These are phyloP conservation scores for Pangasius mekongensis DNA, from an alignment of 2,797 vertebrate genomes.

Conservation along the genomic window DNA sequence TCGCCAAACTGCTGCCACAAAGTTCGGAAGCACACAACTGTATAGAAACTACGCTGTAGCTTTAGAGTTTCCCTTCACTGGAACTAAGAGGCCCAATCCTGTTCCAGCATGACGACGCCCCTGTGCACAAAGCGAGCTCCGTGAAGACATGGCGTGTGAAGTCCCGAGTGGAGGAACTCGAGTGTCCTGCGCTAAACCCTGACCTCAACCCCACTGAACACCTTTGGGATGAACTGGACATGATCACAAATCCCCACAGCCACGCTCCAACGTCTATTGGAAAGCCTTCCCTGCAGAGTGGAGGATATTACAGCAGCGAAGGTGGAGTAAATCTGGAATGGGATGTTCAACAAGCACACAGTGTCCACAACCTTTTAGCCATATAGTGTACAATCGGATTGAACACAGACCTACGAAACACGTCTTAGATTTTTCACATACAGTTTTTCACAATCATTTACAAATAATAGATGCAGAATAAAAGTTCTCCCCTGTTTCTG, in stretches of 20 bases:
- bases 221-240: not conserved
- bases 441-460: not conserved
- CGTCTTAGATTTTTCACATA: not conserved
- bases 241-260: not conserved
- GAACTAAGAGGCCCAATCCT: not conserved
- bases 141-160: not conserved
- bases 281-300: not conserved
- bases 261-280: not conserved
- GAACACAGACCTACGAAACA: not conserved
- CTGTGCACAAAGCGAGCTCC: not conserved
- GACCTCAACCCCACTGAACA: not conserved
- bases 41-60: no score
- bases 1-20: not conserved
- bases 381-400: not conserved
- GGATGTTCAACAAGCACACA: not conserved
- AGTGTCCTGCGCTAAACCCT: not conserved
- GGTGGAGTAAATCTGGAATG: not conserved
- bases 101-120: not conserved
- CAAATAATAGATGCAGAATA: not conserved
- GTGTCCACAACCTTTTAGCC: not conserved
- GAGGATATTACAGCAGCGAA: no score
- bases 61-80: not conserved
- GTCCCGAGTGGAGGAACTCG: not conserved
- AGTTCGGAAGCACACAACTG: not conserved
- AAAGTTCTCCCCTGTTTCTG: not conserved